Evolutionary conservation across 2,797 vertebrate genomes (phyloP).

Genomic region (Anguilla marmorata): DNA sequence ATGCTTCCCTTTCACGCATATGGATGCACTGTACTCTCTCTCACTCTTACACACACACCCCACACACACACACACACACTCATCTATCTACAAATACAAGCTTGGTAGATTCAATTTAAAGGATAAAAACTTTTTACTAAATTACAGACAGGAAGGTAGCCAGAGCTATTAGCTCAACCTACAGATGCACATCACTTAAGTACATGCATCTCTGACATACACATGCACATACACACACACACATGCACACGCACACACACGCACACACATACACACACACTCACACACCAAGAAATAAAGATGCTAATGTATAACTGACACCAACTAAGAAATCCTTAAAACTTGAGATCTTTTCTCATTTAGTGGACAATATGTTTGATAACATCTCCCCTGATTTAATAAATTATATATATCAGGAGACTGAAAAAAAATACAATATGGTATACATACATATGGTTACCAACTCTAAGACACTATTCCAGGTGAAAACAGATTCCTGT

Average conservation of each 20-base stretch:
- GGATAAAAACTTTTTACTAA: no score
- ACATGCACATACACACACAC: background rate
- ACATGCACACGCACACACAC: background rate
- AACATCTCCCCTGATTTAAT: background rate
- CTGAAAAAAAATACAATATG: background rate
- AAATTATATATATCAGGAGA: slow-evolving; percentile 6
- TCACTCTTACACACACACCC: no score
- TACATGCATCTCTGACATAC: background rate
- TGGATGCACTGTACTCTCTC: background rate
- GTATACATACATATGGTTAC: slow-evolving; percentile 9
- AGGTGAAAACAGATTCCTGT: slow-evolving; percentile 15
- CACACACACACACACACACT: background rate
- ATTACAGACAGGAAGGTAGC: background rate
- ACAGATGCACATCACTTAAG: background rate
- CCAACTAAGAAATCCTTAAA: background rate
- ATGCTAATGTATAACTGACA: background rate
- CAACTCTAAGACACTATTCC: slow-evolving; percentile 35
- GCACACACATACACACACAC: background rate
- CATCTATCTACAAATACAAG: background rate
- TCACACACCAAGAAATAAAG: background rate
- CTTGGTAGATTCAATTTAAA: background rate
- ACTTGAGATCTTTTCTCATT: background rate
- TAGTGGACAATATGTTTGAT: no score
- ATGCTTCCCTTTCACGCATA: background rate
- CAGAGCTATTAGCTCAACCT: background rate